Conservation (phyloP, 30 jellyfish, hydroid and myxozoan species). For the Aurelia aurita complex sp. Pacific region DNA sequence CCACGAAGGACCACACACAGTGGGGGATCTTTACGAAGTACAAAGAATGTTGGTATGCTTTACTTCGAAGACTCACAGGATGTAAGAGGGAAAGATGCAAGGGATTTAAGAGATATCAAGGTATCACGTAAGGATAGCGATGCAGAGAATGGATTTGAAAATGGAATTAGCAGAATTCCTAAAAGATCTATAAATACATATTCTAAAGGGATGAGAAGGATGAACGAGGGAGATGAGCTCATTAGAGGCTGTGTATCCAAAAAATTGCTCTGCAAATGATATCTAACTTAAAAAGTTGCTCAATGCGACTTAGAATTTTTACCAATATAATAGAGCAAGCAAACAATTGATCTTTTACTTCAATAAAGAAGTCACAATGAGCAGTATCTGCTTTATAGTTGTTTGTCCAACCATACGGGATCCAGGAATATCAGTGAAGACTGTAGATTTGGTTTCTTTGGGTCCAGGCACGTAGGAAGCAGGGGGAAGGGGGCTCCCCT, state of each 20-base stretch:
- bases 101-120: background rate
- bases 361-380: too few species aligned
- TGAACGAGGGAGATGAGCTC: background rate
- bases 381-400: too few species aligned
- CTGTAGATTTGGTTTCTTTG: too few species aligned
- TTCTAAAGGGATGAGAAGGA: constrained; percentile 1
- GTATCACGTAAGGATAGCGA: background rate
- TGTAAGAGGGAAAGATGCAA: background rate
- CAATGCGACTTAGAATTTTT: too few species aligned
- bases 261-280: constrained; percentile 21
- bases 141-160: background rate
- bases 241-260: constrained; percentile 17
- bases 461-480: too few species aligned
- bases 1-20: background rate
- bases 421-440: too few species aligned
- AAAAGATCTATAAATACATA: constrained; percentile 13
- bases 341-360: too few species aligned
- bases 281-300: too few species aligned
- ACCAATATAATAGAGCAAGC: too few species aligned
- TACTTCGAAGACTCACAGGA: background rate
- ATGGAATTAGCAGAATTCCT: constrained; percentile 13
- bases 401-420: too few species aligned
- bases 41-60: background rate
- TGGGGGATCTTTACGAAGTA: background rate
- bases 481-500: too few species aligned